Base-by-base conservation (phyloP, 2,797 vertebrate species). In the Setipinna tenuifilis region DNA sequence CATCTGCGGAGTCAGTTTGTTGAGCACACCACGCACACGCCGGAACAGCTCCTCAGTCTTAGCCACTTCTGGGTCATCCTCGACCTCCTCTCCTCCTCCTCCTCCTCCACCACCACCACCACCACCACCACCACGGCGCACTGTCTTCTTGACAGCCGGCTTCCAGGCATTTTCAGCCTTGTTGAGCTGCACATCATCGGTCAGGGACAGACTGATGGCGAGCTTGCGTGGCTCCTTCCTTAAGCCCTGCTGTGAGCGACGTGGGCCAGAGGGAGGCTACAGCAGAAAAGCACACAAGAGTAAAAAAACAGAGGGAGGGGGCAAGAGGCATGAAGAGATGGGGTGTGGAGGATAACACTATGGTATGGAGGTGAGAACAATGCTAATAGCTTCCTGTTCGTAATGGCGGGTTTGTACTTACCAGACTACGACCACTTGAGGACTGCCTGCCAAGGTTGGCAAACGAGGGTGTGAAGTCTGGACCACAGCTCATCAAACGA, bases 111-210 rank as follows among this genome's bases (percentile, higher is more conserved):
- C 92, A 0, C 0, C 10, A 0, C 91, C 91, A 17, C 0, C n/a
- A n/a, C n/a, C n/a, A 0, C 93, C 92, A 0, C 0, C 10, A 0
- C 91, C 91, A 17, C 0, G 0, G 0, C 86, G 90, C 0, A 88
- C 78, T 0, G 93, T 41, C 88, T 97, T 96, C 89, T 98, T 98
- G 48, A 92, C 92, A 0, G 92, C 91, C 12, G 98, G 98, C 89
- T 98, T 99, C 98, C 98, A 99, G 83, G 98, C 98, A 81, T 99
- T 98, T 92, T 97, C 97, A 0, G 98, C 97, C 93, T 99, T 99
- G 92, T 99, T 99, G 87, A 99, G 96, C 90, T 99, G 97, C 87
- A 99, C 96, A 0, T 98, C 98, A 23, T 99, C 97, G 0, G 94
- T 96, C 87, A 98, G 95, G 57, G 98, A 96, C 90, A 98, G 94